Evolutionary conservation across 2,113 vertebrate species (phyloP).

Genomic region (Erythrolamprus reginae): DNA sequence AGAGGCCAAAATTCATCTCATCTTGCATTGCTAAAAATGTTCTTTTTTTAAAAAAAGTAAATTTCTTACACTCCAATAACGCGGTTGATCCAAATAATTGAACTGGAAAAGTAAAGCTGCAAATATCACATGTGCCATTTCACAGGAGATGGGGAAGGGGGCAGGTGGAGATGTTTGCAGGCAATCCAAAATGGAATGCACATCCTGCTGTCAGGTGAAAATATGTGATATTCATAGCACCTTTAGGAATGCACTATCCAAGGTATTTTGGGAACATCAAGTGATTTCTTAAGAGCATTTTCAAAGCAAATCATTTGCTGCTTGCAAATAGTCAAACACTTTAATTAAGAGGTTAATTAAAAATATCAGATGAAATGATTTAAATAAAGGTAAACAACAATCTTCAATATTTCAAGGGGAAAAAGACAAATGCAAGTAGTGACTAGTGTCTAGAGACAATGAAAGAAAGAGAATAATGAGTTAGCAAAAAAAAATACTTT

Average conservation of each 20-base stretch:
- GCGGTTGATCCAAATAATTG: slow-evolving; percentile 7
- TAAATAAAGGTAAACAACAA: not conserved
- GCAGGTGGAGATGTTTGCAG: not conserved
- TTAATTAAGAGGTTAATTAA: not conserved
- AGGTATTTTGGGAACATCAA: not conserved
- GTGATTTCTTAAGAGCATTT: not conserved
- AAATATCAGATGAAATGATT: not conserved
- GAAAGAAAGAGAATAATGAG: not conserved
- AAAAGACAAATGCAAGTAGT: not conserved
- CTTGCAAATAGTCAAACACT: not conserved
- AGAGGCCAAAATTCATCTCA: slow-evolving; percentile 32
- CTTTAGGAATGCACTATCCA: not conserved
- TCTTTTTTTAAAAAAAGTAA: slow-evolving; percentile 4
- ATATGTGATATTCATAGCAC: not conserved
- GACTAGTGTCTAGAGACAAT: not conserved
- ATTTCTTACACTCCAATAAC: slow-evolving; percentile 16
- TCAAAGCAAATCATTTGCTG: slow-evolving; percentile 10
- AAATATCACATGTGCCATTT: slow-evolving; percentile 25
- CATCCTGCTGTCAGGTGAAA: not conserved
- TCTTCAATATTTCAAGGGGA: not conserved
- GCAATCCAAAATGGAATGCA: not conserved
- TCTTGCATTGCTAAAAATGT: slow-evolving; percentile 24
- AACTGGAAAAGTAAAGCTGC: slow-evolving; percentile 14
- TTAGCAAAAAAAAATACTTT: no score
- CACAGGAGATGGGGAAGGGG: not conserved